Percentiles rank a stretch among this genome's conserved stretches.
Conservation (phyloP, 2,113 vertebrate species). For the Eudorcas thomsonii region DNA sequence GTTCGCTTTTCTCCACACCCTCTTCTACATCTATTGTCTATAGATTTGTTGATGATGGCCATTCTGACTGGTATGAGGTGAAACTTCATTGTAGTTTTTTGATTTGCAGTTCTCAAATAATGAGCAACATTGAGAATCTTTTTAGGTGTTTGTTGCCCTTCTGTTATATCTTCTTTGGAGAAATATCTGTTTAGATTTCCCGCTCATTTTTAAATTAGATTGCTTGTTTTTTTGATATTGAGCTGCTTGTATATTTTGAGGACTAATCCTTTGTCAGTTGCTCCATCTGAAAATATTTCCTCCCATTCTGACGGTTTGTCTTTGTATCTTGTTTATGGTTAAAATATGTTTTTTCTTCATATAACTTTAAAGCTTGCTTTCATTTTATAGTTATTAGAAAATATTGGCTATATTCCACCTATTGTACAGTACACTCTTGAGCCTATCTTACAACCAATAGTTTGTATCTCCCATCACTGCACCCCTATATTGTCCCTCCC, state of each 20-base stretch:
- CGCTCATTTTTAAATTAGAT: background rate
- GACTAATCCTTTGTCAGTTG: background rate
- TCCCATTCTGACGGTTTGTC: background rate
- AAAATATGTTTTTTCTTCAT: background rate
- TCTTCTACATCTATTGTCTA: background rate
- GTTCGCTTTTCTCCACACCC: background rate
- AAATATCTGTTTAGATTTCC: background rate
- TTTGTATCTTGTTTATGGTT: background rate
- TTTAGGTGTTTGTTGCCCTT: background rate
- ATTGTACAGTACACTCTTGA: background rate
- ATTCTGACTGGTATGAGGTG: background rate
- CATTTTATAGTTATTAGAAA: background rate
- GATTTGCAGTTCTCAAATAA: background rate
- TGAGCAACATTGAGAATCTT: background rate
- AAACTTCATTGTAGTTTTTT: background rate
- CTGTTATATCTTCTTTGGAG: background rate
- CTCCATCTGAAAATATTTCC: background rate
- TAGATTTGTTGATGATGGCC: background rate
- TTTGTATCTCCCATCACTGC: background rate
- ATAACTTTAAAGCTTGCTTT: background rate
- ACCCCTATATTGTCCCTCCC: background rate
- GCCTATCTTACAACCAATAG: background rate
- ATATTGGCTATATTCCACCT: background rate
- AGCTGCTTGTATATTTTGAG: background rate
- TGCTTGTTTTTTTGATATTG: background rate